Evolutionary conservation across 2,888 invertebrate species (phyloP).

Genomic region (Morpho achilles): DNA sequence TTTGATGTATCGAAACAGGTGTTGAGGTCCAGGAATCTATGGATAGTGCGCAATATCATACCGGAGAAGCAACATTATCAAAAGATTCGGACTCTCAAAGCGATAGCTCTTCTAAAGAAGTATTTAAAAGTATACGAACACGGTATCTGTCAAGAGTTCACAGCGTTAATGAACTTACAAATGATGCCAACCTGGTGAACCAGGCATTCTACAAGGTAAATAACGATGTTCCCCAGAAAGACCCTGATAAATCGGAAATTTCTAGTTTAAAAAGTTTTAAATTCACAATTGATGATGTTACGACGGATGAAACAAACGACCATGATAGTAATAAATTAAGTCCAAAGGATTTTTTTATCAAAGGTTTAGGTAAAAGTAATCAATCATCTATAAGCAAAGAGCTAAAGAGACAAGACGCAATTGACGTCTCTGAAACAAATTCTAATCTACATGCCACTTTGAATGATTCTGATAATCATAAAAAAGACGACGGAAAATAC

Average conservation of each 20-base stretch:
- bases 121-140: conserved; percentile 64
- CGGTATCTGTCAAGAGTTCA: conserved; percentile 67
- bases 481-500: conserved; percentile 18
- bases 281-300: conserved; percentile 54
- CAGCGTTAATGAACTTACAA: conserved; percentile 56
- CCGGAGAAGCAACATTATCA: conserved; percentile 48
- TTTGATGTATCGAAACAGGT: conserved; percentile 71
- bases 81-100: conserved; percentile 54
- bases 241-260: conserved; percentile 23
- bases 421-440: conserved; percentile 43
- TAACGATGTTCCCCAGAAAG: conserved; percentile 34
- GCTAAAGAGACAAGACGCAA: conserved; percentile 56
- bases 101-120: conserved; percentile 54
- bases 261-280: conserved; percentile 34
- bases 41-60: conserved; percentile 56
- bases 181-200: conserved; percentile 49
- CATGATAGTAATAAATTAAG: conserved; percentile 38
- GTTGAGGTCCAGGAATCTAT: conserved; percentile 62
- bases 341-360: conserved; percentile 29
- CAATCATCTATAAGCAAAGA: conserved; percentile 44
- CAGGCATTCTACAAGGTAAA: conserved; percentile 60
- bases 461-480: conserved; percentile 36
- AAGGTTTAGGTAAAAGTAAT: conserved; percentile 37
- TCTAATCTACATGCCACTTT: conserved; percentile 43
- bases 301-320: conserved; percentile 59